Evolutionary conservation across 1,140 invertebrate species (phyloP).

Genomic region (Calephelis nemesis): DNA sequence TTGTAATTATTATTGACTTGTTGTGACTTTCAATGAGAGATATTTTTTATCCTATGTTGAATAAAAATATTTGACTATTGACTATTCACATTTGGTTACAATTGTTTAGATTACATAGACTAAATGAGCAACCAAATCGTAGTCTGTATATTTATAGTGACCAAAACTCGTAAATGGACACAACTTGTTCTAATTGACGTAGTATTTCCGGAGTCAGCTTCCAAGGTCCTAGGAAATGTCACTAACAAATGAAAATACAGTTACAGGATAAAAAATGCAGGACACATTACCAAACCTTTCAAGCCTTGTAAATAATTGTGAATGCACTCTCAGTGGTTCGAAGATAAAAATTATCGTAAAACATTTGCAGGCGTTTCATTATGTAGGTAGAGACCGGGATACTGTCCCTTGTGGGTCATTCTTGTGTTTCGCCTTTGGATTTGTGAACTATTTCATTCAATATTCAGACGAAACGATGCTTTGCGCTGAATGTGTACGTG

Average conservation of each 20-base stretch:
- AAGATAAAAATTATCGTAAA: slow-evolving; percentile 36
- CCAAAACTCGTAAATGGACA: too few relatives aligned
- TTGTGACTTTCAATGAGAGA: too few relatives aligned
- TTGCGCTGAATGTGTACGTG: slow-evolving; percentile 3
- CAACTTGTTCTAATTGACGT: too few relatives aligned
- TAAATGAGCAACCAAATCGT: too few relatives aligned
- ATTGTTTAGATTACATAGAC: too few relatives aligned
- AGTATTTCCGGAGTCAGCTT: too few relatives aligned
- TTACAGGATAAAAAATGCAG: not conserved
- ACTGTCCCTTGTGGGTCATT: slow-evolving; percentile 30
- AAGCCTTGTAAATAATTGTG: slow-evolving; percentile 5
- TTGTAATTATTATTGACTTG: too few relatives aligned
- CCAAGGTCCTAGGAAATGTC: too few relatives aligned
- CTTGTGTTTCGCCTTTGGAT: slow-evolving; percentile 33
- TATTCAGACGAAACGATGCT: slow-evolving; percentile 31
- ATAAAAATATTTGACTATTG: too few relatives aligned
- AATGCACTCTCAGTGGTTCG: slow-evolving; percentile 10
- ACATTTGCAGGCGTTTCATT: slow-evolving; percentile 37
- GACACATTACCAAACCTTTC: slow-evolving; percentile 3
- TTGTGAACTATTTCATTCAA: slow-evolving; percentile 41
- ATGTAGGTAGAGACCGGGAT: slow-evolving; percentile 33
- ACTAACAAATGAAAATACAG: not conserved
- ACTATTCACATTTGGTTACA: too few relatives aligned
- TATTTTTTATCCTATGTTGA: too few relatives aligned
- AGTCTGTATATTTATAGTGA: too few relatives aligned